Conservation (phyloP, 2,113 vertebrate species). For the Ictalurus punctatus region DNA sequence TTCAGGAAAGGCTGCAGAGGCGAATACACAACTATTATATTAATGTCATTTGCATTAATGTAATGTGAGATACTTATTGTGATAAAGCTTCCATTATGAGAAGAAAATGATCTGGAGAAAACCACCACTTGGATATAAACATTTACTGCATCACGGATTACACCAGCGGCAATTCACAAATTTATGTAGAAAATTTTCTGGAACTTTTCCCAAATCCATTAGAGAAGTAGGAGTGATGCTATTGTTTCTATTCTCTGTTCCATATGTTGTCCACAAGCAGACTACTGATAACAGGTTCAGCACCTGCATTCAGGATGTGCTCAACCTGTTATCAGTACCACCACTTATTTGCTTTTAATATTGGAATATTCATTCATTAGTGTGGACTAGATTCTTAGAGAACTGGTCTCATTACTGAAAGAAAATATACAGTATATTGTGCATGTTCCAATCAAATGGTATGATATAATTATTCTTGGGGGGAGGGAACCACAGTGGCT, state of each 20-base stretch:
- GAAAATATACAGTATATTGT: neutral
- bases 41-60: conserved; percentile 18
- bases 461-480: neutral
- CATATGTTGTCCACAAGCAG: conserved; percentile 17
- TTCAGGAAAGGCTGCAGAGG: conserved; percentile 35
- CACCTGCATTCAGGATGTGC: conserved; percentile 33
- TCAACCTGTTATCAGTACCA: conserved; percentile 39
- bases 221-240: neutral
- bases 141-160: conserved; percentile 25
- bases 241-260: neutral
- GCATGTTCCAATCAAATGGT: neutral
- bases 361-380: neutral
- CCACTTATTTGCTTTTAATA: conserved; percentile 3
- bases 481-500: too few relatives aligned
- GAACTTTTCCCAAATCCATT: conserved; percentile 23
- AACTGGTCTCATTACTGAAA: neutral
- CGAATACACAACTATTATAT: conserved; percentile 6
- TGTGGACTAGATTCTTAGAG: neutral
- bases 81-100: conserved; percentile 28
- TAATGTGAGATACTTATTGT: conserved; percentile 37
- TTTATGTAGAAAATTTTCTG: conserved; percentile 1
- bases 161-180: conserved; percentile 10
- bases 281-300: conserved; percentile 20
- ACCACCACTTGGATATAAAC: conserved; percentile 19
- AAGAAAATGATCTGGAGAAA: conserved; percentile 26